phyloP scores from a whole-genome alignment of 2,797 vertebrate species.

The Trichosurus vulpecula region DNA sequence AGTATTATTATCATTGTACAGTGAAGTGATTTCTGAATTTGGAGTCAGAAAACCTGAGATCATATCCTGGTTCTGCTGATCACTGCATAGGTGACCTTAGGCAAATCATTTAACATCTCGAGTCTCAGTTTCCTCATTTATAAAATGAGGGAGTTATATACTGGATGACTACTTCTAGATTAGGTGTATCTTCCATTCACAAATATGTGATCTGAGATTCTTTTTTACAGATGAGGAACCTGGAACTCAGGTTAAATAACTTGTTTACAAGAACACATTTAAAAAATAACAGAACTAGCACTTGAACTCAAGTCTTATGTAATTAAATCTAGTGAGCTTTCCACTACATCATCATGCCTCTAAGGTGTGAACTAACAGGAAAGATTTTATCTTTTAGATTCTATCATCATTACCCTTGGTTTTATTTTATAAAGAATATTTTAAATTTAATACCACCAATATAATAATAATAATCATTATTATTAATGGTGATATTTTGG shows the following conservation, averaged over 20 bases:
- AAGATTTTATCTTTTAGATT: background rate
- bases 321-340: background rate
- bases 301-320: background rate
- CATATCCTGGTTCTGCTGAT: background rate
- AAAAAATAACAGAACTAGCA: background rate
- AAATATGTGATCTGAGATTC: background rate
- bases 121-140: background rate
- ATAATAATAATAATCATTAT: background rate
- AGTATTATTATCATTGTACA: background rate
- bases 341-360: too few species aligned
- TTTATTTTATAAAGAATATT: conserved; percentile 35
- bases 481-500: background rate
- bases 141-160: background rate
- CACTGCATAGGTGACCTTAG: background rate
- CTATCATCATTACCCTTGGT: conserved; percentile 1
- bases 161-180: background rate
- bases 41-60: background rate
- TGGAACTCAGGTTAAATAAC: background rate
- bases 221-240: background rate
- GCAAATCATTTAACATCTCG: background rate
- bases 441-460: conserved; percentile 22
- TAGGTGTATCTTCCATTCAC: background rate
- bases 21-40: background rate
- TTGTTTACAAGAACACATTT: background rate
- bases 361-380: too few species aligned